Evolutionary conservation across 2,797 vertebrate genomes (phyloP).

Genomic region (Chiroxiphia lanceolata): DNA sequence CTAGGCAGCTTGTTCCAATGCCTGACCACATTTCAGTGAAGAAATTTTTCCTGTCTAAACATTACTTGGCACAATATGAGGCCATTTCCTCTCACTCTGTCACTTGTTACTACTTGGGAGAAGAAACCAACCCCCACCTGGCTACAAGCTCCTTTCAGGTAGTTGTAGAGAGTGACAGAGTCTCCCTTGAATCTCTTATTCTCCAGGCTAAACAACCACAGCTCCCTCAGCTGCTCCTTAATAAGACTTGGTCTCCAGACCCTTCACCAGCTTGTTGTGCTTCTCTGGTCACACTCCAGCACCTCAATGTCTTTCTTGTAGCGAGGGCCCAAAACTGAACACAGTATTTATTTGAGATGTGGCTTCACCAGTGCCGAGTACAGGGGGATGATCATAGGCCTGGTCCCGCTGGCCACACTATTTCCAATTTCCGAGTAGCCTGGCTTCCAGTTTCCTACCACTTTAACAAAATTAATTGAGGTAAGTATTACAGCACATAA

Average conservation of each 20-base stretch:
- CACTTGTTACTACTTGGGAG: neutral
- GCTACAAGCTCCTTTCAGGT: neutral
- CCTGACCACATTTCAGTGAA: neutral
- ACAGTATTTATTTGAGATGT: neutral
- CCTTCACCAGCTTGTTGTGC: neutral
- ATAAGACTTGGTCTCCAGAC: neutral
- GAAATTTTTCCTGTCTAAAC: neutral
- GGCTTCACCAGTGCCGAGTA: neutral
- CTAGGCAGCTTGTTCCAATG: neutral
- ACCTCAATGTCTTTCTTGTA: neutral
- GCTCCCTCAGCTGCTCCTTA: neutral
- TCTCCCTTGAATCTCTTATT: neutral
- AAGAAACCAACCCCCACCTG: neutral
- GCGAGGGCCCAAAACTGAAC: neutral
- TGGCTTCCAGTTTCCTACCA: neutral
- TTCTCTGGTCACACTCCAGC: neutral
- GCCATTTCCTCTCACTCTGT: neutral
- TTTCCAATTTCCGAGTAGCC: neutral
- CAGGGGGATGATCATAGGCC: neutral
- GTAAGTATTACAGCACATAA: neutral
- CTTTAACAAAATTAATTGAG: neutral
- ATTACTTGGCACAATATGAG: neutral
- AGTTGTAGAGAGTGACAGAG: neutral
- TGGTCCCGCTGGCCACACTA: neutral
- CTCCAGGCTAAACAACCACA: neutral